These are phyloP conservation scores for Wasmannia auropunctata DNA, from an alignment of 1,140 invertebrate genomes.

Conservation along the genomic window DNA sequence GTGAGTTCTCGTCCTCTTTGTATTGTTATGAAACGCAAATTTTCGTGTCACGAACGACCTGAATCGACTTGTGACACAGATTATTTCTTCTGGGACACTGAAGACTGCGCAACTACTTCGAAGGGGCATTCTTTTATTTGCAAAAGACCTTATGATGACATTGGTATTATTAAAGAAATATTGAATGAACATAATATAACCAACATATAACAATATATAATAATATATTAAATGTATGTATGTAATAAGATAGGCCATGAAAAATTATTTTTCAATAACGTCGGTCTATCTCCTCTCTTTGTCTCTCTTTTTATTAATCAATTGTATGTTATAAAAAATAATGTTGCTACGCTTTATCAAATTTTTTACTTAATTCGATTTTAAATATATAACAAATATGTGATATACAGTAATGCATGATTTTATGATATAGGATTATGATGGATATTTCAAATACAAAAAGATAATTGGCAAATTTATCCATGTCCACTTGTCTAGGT, in stretches of 20 bases:
- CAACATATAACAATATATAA: not conserved
- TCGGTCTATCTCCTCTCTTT: too few relatives aligned
- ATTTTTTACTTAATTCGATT: not conserved
- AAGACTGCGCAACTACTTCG: slow-evolving; percentile 83
- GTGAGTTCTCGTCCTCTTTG: slow-evolving; percentile 78
- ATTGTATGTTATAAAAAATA: not conserved
- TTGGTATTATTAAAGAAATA: slow-evolving; percentile 78
- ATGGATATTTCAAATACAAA: not conserved
- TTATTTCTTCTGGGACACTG: slow-evolving; percentile 86
- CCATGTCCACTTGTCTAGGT: slow-evolving; percentile 75
- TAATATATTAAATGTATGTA: not conserved
- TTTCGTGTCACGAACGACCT: slow-evolving; percentile 81
- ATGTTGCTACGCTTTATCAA: not conserved
- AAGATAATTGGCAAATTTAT: not conserved
- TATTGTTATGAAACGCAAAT: slow-evolving; percentile 82
- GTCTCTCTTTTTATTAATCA: too few relatives aligned
- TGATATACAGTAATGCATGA: not conserved
- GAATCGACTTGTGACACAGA: slow-evolving; percentile 81
- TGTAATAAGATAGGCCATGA: not conserved
- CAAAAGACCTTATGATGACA: slow-evolving; percentile 84
- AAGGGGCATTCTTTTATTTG: slow-evolving; percentile 85
- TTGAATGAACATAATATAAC: not conserved
- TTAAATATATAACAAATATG: not conserved
- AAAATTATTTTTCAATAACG: slow-evolving; percentile 8
- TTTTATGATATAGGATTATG: not conserved